These are phyloP conservation scores for Ophion ellenae DNA, from an alignment of 2,888 invertebrate species.

Conservation along the genomic window DNA sequence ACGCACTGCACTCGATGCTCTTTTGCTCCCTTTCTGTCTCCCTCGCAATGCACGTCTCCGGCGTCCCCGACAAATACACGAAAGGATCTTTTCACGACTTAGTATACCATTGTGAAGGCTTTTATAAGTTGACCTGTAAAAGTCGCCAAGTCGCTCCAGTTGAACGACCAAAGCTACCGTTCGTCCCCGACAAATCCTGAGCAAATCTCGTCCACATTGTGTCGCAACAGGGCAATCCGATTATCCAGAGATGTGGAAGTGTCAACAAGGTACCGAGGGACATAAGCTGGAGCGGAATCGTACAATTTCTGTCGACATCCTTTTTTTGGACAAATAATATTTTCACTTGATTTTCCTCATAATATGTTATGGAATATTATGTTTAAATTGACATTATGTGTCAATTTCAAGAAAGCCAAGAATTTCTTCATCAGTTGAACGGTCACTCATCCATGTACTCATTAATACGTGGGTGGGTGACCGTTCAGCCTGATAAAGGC, in stretches of 20 bases:
- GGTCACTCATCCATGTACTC: no score
- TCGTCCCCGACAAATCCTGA: conserved; percentile 32
- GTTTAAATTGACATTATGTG: no score
- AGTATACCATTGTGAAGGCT: conserved; percentile 46
- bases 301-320: neutral
- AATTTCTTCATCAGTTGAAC: no score
- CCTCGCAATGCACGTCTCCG: neutral
- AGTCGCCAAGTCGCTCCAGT: conserved; percentile 65
- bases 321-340: neutral
- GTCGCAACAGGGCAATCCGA: conserved; percentile 59
- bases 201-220: conserved; percentile 46
- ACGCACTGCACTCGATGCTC: conserved; percentile 49
- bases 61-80: conserved; percentile 12
- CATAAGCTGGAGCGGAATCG: neutral
- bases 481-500: no score
- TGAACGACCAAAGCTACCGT: conserved; percentile 47
- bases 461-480: no score
- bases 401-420: no score
- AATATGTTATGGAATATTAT: neutral
- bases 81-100: conserved; percentile 44
- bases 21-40: conserved; percentile 16
- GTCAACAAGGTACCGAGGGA: conserved; percentile 25
- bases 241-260: conserved; percentile 30
- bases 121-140: conserved; percentile 35
- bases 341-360: neutral